These are phyloP conservation scores for Balaenoptera acutorostrata DNA, from an alignment of 2,113 vertebrate genomes.

Conservation along the genomic window DNA sequence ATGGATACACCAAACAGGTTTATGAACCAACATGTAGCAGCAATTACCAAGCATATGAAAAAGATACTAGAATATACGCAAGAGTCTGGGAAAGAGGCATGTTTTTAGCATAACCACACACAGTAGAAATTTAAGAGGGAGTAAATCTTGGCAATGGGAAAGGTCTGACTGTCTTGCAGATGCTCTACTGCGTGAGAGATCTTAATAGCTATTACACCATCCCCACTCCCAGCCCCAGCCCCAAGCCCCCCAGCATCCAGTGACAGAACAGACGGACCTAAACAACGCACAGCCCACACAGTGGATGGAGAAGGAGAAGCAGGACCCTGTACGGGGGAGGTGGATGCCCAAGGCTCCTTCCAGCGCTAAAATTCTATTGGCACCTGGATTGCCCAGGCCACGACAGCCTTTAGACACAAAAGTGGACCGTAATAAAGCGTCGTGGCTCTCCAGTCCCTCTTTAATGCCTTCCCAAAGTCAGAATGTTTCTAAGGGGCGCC, in stretches of 20 bases:
- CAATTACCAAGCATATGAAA: constrained; percentile 33
- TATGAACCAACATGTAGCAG: constrained; percentile 3
- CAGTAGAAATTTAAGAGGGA: background rate
- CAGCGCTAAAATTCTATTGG: background rate
- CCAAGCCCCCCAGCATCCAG: background rate
- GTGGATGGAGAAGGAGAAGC: background rate
- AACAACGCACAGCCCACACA: background rate
- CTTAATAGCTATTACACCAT: background rate
- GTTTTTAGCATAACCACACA: constrained; percentile 25
- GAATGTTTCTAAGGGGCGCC: background rate
- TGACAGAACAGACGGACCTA: background rate
- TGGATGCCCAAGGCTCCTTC: background rate
- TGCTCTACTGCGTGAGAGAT: constrained; percentile 29
- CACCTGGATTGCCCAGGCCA: background rate
- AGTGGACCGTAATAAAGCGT: background rate
- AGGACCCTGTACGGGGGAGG: background rate
- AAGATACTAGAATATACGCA: constrained; percentile 33
- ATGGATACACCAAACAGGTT: background rate
- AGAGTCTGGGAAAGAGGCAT: background rate
- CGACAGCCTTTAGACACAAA: background rate
- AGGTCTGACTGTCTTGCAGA: constrained; percentile 29
- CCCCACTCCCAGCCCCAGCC: background rate
- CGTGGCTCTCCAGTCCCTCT: background rate
- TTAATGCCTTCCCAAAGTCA: background rate
- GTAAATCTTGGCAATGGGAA: constrained; percentile 29